phyloP scores from a whole-genome alignment of 1,140 invertebrate species.

The Micrasema minimum region DNA sequence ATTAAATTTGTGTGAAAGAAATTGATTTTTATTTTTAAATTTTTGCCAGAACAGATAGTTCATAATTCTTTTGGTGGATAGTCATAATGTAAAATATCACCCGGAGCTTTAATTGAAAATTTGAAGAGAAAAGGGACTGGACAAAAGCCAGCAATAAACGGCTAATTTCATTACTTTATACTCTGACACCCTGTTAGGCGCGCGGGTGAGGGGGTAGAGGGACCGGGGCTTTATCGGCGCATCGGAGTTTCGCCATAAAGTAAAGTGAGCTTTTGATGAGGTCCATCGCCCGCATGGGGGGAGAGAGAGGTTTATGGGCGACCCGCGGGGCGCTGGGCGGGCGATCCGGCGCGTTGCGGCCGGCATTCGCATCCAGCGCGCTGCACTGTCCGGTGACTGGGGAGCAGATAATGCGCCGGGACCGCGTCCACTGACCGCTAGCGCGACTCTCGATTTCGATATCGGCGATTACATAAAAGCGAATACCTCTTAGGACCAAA shows the following conservation, averaged over 20 bases:
- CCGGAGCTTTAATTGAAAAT: background rate
- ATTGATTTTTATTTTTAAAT: constrained; percentile 10
- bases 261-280: constrained; percentile 28
- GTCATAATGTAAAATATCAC: background rate
- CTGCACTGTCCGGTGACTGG: background rate
- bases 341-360: too few relatives aligned
- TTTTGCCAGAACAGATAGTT: background rate
- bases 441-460: too few relatives aligned
- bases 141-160: constrained; percentile 27
- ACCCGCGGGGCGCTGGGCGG: too few relatives aligned
- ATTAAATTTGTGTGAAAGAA: too few relatives aligned
- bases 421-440: too few relatives aligned
- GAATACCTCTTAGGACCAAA: too few relatives aligned
- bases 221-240: constrained; percentile 14
- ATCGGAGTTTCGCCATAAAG: constrained; percentile 24
- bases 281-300: constrained; percentile 16
- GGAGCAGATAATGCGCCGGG: background rate
- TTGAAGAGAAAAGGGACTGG: background rate
- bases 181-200: background rate
- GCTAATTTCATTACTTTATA: constrained; percentile 31
- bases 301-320: background rate
- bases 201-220: background rate
- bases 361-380: background rate
- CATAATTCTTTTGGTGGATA: background rate
- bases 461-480: too few relatives aligned